phyloP scores from a whole-genome alignment of 1,140 invertebrate genomes.

The Cydia splendana region DNA sequence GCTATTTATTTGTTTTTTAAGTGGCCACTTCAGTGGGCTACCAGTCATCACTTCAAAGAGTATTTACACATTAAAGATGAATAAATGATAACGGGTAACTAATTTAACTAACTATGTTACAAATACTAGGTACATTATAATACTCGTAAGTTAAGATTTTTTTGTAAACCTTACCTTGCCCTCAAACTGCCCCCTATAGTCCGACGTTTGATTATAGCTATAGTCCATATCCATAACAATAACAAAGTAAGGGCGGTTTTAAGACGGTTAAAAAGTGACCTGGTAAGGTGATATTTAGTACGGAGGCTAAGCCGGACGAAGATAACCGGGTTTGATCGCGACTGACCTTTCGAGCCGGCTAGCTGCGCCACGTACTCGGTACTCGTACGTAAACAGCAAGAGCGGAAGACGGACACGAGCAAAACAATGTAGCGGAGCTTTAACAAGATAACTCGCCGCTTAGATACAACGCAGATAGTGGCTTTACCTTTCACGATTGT shows the following conservation, averaged over 20 bases:
- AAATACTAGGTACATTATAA: no score
- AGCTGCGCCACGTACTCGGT: neutral
- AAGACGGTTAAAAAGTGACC: neutral
- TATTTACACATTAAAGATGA: no score
- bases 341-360: slow-evolving; percentile 38
- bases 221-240: neutral
- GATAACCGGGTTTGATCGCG: slow-evolving; percentile 39
- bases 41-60: no score
- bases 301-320: slow-evolving; percentile 12
- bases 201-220: no score
- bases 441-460: slow-evolving; percentile 26
- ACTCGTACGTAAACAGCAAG: slow-evolving; percentile 21
- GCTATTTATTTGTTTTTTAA: no score
- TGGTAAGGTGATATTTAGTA: slow-evolving; percentile 31
- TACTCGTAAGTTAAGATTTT: no score
- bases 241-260: neutral
- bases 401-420: slow-evolving; percentile 33
- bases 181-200: no score
- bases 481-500: slow-evolving; percentile 21
- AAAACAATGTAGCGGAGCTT: slow-evolving; percentile 27
- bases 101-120: no score
- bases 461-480: neutral
- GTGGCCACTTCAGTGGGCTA: no score
- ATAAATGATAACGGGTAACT: no score
- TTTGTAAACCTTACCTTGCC: no score